Percentiles rank a stretch among this genome's conserved stretches.
Evolutionary conservation across 2,797 vertebrate genomes (phyloP).

Genomic region (Chrysolophus pictus): DNA sequence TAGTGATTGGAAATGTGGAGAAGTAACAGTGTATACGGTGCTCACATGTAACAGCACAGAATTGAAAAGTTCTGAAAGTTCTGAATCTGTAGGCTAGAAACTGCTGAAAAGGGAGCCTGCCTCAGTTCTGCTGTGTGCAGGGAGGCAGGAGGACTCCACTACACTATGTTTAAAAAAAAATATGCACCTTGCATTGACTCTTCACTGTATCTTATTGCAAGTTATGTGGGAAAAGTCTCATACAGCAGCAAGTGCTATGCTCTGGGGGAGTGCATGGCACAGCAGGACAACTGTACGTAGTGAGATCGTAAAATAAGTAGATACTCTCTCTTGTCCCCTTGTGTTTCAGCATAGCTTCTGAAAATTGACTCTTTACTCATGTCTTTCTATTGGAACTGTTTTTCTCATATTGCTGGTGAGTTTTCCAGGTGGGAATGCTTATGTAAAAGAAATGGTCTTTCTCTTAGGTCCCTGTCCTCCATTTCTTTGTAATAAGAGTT

Average conservation of each 20-base stretch:
- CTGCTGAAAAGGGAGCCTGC: background rate
- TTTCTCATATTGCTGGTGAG: background rate
- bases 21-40: background rate
- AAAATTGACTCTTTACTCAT: background rate
- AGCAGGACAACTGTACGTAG: background rate
- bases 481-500: rapidly evolving
- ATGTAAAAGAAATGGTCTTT: background rate
- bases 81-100: background rate
- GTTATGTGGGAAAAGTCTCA: background rate
- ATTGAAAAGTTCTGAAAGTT: background rate
- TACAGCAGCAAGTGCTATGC: too few species aligned
- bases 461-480: background rate
- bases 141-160: background rate
- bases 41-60: background rate
- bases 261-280: background rate
- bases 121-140: background rate
- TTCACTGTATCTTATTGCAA: background rate
- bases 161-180: background rate
- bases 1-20: background rate
- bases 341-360: background rate
- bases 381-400: background rate
- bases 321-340: rapidly evolving
- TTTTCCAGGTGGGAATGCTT: background rate
- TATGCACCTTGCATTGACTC: background rate
- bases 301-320: background rate